These are phyloP conservation scores for Chunga burmeisteri DNA, from an alignment of 2,113 vertebrate genomes.

Conservation along the genomic window DNA sequence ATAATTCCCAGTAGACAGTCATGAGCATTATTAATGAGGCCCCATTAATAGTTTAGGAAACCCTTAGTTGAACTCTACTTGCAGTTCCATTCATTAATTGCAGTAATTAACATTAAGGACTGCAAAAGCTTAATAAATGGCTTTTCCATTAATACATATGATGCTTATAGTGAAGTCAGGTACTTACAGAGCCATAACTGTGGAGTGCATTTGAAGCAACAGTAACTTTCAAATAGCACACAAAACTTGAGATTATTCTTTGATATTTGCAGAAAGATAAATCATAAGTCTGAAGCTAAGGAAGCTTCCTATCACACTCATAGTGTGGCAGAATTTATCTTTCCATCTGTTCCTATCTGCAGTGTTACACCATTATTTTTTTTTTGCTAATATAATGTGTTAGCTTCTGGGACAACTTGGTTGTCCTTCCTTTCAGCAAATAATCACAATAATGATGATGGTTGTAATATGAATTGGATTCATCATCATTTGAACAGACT, in stretches of 20 bases:
- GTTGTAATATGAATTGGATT: background rate
- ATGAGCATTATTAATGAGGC: constrained; percentile 44
- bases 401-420: background rate
- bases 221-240: background rate
- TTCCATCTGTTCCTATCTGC: background rate
- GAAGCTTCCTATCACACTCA: background rate
- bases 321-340: background rate
- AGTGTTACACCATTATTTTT: background rate
- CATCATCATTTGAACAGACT: background rate
- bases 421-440: background rate
- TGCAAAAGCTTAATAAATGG: constrained; percentile 29
- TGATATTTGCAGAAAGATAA: background rate
- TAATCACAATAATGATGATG: background rate
- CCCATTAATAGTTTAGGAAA: constrained; percentile 63
- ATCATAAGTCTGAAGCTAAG: background rate
- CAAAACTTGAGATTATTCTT: background rate
- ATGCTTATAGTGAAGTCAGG: background rate
- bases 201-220: background rate
- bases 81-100: constrained; percentile 57
- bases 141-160: background rate
- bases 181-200: background rate
- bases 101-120: constrained; percentile 55
- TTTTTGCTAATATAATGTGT: background rate
- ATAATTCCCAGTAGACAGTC: constrained; percentile 21
- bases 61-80: constrained; percentile 28